A percentile compares a stretch with the other conserved stretches of the same genome.
These are phyloP conservation scores for Zaprionus lineosus DNA, from an alignment of 2,888 invertebrate species.

Conservation along the genomic window DNA sequence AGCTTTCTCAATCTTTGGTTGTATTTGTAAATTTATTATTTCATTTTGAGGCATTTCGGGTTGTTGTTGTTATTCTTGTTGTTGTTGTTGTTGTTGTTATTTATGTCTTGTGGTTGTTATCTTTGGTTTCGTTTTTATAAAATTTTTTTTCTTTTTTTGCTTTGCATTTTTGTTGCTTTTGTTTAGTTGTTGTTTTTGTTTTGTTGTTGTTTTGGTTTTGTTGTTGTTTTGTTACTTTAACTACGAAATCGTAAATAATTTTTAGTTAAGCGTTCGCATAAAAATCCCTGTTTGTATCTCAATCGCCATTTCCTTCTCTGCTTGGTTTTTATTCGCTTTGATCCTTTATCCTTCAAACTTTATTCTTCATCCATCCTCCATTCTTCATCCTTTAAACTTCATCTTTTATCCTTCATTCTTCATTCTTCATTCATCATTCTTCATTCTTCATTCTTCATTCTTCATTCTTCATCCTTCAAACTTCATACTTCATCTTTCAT, in stretches of 20 bases:
- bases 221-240: conserved; percentile 16
- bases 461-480: no score
- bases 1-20: conserved; percentile 27
- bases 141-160: background rate
- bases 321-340: background rate
- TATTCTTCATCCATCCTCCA: no score
- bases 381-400: no score
- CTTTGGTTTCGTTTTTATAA: conserved; percentile 55
- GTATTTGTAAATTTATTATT: conserved; percentile 52
- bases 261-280: conserved; percentile 34
- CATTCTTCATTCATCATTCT: no score
- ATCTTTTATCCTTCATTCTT: no score
- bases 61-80: conserved; percentile 53
- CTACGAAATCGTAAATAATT: conserved; percentile 26
- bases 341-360: background rate
- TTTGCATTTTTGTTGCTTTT: conserved; percentile 28
- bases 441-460: no score
- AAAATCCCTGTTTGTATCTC: conserved; percentile 60
- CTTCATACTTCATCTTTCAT: no score
- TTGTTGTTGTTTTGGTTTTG: conserved; percentile 20
- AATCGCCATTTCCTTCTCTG: conserved; percentile 13
- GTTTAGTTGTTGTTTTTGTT: conserved; percentile 13
- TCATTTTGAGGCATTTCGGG: conserved; percentile 66
- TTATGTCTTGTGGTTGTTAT: conserved; percentile 56
- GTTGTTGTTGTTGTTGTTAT: conserved; percentile 47